These are phyloP conservation scores for Ophion obscuratus DNA, from an alignment of 2,888 invertebrate genomes.

Conservation along the genomic window DNA sequence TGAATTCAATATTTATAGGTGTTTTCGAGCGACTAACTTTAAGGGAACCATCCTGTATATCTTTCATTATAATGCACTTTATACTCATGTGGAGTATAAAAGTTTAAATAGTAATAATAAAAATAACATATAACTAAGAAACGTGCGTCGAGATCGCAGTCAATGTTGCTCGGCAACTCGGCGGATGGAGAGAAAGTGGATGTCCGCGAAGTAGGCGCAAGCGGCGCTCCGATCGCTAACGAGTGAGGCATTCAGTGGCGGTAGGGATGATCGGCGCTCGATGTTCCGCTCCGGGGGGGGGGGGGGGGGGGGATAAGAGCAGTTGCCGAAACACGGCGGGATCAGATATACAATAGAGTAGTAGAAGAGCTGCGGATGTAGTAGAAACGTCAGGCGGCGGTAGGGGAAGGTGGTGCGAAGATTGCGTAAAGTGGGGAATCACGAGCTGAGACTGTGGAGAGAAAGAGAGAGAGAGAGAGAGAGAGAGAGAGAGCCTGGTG, in stretches of 20 bases:
- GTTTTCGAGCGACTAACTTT: too few relatives aligned
- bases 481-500: slow-evolving; percentile 8
- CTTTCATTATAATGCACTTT: neutral
- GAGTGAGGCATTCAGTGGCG: neutral
- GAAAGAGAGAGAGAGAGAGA: slow-evolving; percentile 44
- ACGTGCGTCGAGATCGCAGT: neutral
- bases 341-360: slow-evolving; percentile 12
- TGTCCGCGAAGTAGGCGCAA: neutral
- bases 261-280: neutral
- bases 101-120: too few relatives aligned
- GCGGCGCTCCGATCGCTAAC: slow-evolving; percentile 6
- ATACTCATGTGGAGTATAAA: neutral
- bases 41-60: too few relatives aligned
- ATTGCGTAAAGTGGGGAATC: slow-evolving; percentile 65
- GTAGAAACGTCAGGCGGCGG: slow-evolving; percentile 8
- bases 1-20: too few relatives aligned
- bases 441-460: slow-evolving; percentile 76
- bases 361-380: slow-evolving; percentile 32
- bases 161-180: slow-evolving; percentile 9
- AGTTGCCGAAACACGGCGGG: slow-evolving; percentile 34
- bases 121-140: neutral
- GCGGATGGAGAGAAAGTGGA: neutral
- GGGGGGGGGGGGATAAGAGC: slow-evolving; percentile 26
- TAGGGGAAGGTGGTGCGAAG: slow-evolving; percentile 61
- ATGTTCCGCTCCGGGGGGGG: slow-evolving; percentile 13